Evolutionary conservation across 2,888 invertebrate genomes (phyloP).

Genomic region (Clunio marinus): DNA sequence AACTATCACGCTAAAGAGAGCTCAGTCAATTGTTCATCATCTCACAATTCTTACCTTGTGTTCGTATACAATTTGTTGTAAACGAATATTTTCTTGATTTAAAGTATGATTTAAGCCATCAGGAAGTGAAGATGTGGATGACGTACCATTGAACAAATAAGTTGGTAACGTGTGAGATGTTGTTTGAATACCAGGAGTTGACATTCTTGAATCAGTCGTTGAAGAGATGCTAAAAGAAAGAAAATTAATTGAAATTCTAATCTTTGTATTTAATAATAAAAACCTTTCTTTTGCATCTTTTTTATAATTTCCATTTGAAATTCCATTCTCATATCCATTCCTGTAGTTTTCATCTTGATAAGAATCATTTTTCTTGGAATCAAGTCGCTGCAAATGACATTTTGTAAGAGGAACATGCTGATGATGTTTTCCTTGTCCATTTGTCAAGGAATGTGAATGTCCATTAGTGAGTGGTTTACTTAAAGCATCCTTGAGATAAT

Average conservation of each 20-base stretch:
- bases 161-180: conserved; percentile 55
- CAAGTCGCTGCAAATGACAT: conserved; percentile 4
- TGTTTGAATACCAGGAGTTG: conserved; percentile 44
- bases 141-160: background rate
- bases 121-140: conserved; percentile 47
- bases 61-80: conserved; percentile 77
- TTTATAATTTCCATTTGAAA: background rate
- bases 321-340: conserved; percentile 6
- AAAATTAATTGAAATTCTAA: background rate
- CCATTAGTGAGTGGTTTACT: background rate
- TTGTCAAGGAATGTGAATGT: background rate
- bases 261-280: background rate
- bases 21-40: no score
- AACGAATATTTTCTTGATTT: conserved; percentile 55
- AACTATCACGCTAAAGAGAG: no score
- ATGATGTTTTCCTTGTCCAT: conserved; percentile 5
- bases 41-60: conserved; percentile 65
- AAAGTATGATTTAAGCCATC: conserved; percentile 51
- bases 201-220: conserved; percentile 47
- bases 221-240: conserved; percentile 40
- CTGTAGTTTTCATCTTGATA: background rate
- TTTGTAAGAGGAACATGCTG: background rate
- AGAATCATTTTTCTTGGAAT: background rate
- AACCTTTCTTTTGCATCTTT: conserved; percentile 27
- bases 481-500: background rate